Evolutionary conservation across 2,113 vertebrate genomes (phyloP).

Genomic region (Chaetura pelagica): DNA sequence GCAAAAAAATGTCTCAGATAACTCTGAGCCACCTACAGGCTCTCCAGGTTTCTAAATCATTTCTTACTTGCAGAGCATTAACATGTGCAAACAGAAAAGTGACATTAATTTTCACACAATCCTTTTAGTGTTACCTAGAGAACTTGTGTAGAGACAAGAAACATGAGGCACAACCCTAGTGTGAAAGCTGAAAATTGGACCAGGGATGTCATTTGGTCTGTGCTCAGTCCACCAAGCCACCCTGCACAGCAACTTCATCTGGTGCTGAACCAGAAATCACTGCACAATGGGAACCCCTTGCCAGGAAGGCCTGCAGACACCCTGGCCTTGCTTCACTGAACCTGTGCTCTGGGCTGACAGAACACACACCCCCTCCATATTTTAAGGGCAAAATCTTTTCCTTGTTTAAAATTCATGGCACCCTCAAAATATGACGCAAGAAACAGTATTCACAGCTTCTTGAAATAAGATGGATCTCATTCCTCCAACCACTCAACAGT

Average conservation of each 20-base stretch:
- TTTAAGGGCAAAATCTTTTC: background rate
- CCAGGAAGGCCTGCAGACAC: background rate
- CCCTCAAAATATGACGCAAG: background rate
- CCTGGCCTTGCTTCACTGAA: background rate
- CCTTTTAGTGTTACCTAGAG: background rate
- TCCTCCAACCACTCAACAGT: background rate
- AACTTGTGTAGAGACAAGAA: background rate
- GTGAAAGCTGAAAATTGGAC: background rate
- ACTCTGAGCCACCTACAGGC: background rate
- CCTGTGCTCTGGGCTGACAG: background rate
- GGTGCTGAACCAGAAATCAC: background rate
- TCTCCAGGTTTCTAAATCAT: background rate
- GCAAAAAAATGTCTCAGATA: background rate
- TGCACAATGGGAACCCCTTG: background rate
- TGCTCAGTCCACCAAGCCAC: background rate
- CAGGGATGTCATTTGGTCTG: too few relatives aligned
- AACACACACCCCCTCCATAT: too few relatives aligned
- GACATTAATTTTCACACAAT: background rate
- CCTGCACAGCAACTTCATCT: accelerated
- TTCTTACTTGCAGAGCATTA: background rate
- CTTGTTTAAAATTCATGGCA: background rate
- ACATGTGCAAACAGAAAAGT: background rate
- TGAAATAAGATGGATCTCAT: background rate
- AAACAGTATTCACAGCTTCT: background rate
- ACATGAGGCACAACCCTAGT: accelerated